Evolutionary conservation across 2,888 invertebrate genomes (phyloP), one percentile per base, ranked within the genome.

Genomic region (Archaeoteleia sp.): DNA sequence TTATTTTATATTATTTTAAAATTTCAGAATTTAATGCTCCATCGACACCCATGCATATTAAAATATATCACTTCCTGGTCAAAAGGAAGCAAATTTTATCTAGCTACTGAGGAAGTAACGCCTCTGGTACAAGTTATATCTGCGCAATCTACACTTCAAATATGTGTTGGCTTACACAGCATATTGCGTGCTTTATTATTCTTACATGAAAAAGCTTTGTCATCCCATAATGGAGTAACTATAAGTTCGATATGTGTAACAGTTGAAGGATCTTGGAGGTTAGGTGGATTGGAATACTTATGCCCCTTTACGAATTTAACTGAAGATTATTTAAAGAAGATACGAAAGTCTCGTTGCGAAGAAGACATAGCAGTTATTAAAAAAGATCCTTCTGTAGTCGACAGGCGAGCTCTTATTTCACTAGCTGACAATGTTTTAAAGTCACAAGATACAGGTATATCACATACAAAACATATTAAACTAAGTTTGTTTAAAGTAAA

Each of bases 31-130:
- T 87, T 95, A 62, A 92, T 93, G 88, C 90, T 94, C 55, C 91
- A 94, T 84, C 91, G 96, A 0, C 96, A 96, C 86, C 96, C 96
- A 0, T 92, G 91, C 76, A 94, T 96, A 74, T 86, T 96, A 7
- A 92, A 91, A 78, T 96, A 94, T 81, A 88, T 95, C 69, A 91
- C 92, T 14, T 92, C 93, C 1, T 94, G 95, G 91, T 90, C 91
- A 62, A 91, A 92, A 75, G 89, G 91, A 34, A 91, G 92, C 6
- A 92, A 91, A 67, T 90, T 91, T 75, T 91, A 91, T 83, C 87
- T 96, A 63, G 93, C 93, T 1, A 94, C 95, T 0, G 96, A 96
- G 85, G 91, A 91, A 84, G 93, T 94, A 1, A 90, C 89, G 66
- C 95, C 96, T 1, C 86, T 96, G 8, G 87, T 90, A 17, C 89